Evolutionary conservation across 2,797 vertebrate species (phyloP).

Genomic region (Pseudotriccus pelzelni): DNA sequence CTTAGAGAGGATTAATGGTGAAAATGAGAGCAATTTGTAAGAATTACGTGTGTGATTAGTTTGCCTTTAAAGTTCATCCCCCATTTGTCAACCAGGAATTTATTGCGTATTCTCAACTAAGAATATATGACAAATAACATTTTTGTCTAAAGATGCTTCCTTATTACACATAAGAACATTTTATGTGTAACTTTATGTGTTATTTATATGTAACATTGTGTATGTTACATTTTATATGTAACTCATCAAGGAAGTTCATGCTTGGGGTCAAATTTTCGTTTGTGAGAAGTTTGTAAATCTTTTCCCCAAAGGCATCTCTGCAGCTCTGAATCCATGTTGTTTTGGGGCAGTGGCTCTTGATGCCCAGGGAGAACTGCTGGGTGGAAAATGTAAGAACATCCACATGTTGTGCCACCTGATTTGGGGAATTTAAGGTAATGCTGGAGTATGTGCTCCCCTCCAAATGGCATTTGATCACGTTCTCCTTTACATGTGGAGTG

Average conservation of each 20-base stretch:
- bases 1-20: slow-evolving; percentile 11
- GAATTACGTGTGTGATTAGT: slow-evolving; percentile 52
- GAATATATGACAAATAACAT: background rate
- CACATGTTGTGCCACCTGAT: background rate
- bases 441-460: background rate
- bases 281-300: background rate
- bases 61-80: slow-evolving; percentile 59
- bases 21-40: slow-evolving; percentile 13
- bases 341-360: background rate
- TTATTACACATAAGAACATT: background rate
- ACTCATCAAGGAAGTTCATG: background rate
- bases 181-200: background rate
- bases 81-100: slow-evolving; percentile 78
- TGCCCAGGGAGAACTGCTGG: background rate
- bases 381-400: background rate
- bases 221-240: background rate
- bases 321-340: background rate
- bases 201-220: background rate
- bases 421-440: background rate
- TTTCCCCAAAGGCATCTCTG: background rate
- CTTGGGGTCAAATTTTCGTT: background rate
- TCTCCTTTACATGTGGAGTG: background rate
- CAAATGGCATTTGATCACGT: background rate
- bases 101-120: slow-evolving; percentile 77
- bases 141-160: background rate